Percentiles rank a stretch among this genome's conserved stretches.
Conservation (phyloP, 2,888 invertebrate species). For the Caenorhabditis angaria region DNA sequence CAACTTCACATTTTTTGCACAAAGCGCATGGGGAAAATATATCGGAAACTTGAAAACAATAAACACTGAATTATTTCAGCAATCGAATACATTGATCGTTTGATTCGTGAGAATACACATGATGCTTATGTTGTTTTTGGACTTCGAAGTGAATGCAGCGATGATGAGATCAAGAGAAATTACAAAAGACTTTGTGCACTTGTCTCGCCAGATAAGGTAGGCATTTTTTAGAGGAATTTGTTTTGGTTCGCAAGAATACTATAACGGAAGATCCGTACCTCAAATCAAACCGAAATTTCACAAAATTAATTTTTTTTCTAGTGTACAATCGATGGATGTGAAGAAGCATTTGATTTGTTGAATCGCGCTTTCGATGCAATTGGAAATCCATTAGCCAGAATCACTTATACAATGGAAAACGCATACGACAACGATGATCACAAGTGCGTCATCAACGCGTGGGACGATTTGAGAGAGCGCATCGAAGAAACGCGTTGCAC, state of each 20-base stretch:
- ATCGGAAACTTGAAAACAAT: too few relatives aligned
- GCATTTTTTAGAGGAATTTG: neutral
- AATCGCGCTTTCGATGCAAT: slow-evolving; percentile 94
- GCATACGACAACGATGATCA: slow-evolving; percentile 20
- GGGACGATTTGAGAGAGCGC: slow-evolving; percentile 31
- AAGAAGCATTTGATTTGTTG: slow-evolving; percentile 93
- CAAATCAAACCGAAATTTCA: neutral
- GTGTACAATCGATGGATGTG: slow-evolving; percentile 79
- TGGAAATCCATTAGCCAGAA: slow-evolving; percentile 81
- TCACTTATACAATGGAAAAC: slow-evolving; percentile 20
- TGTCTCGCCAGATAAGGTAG: slow-evolving; percentile 89
- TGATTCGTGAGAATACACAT: slow-evolving; percentile 83
- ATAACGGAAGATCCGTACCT: neutral
- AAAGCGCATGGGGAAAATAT: too few relatives aligned
- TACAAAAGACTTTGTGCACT: slow-evolving; percentile 91
- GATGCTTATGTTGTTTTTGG: slow-evolving; percentile 93
- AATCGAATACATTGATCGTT: slow-evolving; percentile 91
- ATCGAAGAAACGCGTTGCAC: slow-evolving; percentile 82
- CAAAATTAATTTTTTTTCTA: slow-evolving; percentile 12
- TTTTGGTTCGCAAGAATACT: too few relatives aligned
- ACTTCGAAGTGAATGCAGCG: slow-evolving; percentile 85
- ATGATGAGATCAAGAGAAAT: slow-evolving; percentile 92
- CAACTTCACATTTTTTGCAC: too few relatives aligned
- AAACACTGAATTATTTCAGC: too few relatives aligned
- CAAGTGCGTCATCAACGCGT: slow-evolving; percentile 23